Evolutionary conservation across 1,140 invertebrate species (phyloP).

Genomic region (Thaumetopoea pityocampa): DNA sequence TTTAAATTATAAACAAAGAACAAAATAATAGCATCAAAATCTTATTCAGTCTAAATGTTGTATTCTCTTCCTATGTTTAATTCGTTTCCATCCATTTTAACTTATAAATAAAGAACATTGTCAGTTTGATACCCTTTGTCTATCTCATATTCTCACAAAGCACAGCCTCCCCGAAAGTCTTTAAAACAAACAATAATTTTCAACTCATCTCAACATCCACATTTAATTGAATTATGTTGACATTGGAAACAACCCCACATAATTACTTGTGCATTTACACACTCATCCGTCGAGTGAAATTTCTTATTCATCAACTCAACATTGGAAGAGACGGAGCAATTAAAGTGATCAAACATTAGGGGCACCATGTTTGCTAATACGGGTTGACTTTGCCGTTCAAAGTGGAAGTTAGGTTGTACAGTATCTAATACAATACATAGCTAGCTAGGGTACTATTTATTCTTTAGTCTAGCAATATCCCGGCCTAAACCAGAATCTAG

Average conservation of each 20-base stretch:
- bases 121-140: too few relatives aligned
- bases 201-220: conserved; percentile 8
- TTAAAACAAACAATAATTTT: conserved; percentile 14
- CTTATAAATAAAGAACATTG: too few relatives aligned
- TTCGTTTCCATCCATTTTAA: too few relatives aligned
- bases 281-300: conserved; percentile 20
- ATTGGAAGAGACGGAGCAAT: conserved; percentile 36
- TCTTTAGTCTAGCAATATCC: too few relatives aligned
- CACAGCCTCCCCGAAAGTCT: not conserved
- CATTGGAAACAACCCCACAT: conserved; percentile 37
- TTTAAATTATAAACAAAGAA: too few relatives aligned
- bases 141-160: too few relatives aligned
- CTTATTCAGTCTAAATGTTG: not conserved
- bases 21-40: too few relatives aligned
- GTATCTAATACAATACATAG: too few relatives aligned
- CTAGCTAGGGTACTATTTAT: conserved; percentile 1
- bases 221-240: conserved; percentile 43
- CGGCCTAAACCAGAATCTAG: too few relatives aligned
- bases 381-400: conserved; percentile 3
- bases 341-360: conserved; percentile 46
- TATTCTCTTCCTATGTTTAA: too few relatives aligned
- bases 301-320: conserved; percentile 29
- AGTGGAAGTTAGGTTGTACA: conserved; percentile 1
- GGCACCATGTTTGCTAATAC: conserved; percentile 10
- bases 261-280: conserved; percentile 40